Percentiles rank a stretch among this genome's conserved stretches.
These are phyloP conservation scores for Sakesphorus luctuosus DNA, from an alignment of 2,113 vertebrate genomes.

Conservation along the genomic window DNA sequence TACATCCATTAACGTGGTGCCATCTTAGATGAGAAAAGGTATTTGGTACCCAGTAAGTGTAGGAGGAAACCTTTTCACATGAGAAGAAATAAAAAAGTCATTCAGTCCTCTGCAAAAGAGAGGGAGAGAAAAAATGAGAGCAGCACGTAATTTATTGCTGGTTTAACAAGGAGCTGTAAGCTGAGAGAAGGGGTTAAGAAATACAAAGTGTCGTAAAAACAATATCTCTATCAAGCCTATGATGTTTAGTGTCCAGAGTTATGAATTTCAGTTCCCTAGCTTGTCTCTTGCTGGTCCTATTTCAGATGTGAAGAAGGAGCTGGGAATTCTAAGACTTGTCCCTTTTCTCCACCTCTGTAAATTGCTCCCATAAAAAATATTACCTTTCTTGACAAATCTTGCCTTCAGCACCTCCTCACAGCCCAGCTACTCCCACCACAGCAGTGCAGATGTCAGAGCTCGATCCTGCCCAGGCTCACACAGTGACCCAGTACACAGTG, in stretches of 20 bases:
- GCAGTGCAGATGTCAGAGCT: not conserved
- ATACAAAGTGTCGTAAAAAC: constrained; percentile 14
- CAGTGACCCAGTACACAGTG: accelerated
- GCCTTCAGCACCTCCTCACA: not conserved
- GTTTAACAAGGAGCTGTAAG: constrained; percentile 21
- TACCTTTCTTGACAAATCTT: not conserved
- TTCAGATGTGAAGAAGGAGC: constrained; percentile 12
- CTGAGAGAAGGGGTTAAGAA: constrained; percentile 36
- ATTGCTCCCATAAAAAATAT: not conserved
- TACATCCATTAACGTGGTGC: too few relatives aligned
- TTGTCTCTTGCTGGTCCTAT: not conserved
- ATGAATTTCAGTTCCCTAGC: not conserved
- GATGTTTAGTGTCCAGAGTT: constrained; percentile 25
- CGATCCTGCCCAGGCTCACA: not conserved
- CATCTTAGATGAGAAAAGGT: too few relatives aligned
- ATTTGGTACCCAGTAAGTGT: too few relatives aligned
- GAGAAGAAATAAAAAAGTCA: not conserved
- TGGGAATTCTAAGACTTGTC: not conserved
- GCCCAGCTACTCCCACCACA: not conserved
- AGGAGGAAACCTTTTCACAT: too few relatives aligned
- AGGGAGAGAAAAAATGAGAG: not conserved
- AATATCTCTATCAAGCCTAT: not conserved
- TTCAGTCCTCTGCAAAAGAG: not conserved
- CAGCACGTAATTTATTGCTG: constrained; percentile 15
- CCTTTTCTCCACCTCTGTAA: constrained; percentile 27